Conservation (phyloP, 2,888 invertebrate genomes). For the Cataglyphis rosenhaueri region DNA sequence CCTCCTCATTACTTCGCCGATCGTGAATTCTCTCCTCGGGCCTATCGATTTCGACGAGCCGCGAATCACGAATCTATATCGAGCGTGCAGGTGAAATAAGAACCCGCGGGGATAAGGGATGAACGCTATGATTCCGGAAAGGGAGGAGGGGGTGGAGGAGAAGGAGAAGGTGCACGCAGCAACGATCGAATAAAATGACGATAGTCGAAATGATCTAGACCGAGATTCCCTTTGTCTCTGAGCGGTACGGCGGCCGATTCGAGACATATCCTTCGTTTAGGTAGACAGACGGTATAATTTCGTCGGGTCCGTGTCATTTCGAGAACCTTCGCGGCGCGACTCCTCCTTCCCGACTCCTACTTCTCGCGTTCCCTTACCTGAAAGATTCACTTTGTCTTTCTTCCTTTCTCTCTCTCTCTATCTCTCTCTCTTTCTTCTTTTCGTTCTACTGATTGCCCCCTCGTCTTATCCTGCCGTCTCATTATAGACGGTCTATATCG, state of each 20-base stretch:
- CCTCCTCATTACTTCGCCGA: neutral
- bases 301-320: constrained; percentile 81
- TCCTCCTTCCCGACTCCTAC: constrained; percentile 63
- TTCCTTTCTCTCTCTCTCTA: neutral
- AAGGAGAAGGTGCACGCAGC: neutral
- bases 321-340: constrained; percentile 64
- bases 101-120: constrained; percentile 40
- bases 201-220: constrained; percentile 37
- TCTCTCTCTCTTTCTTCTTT: neutral
- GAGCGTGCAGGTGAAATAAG: constrained; percentile 45
- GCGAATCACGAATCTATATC: constrained; percentile 54
- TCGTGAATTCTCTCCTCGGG: constrained; percentile 1
- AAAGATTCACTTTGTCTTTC: constrained; percentile 31
- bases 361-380: constrained; percentile 63
- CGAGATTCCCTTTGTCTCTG: constrained; percentile 64
- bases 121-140: neutral
- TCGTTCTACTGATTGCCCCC: constrained; percentile 6
- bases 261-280: constrained; percentile 65
- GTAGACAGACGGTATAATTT: constrained; percentile 80
- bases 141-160: neutral
- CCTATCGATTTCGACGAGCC: constrained; percentile 45
- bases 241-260: constrained; percentile 48
- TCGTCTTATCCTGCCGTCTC: constrained; percentile 32
- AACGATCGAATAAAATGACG: constrained; percentile 50
- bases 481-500: constrained; percentile 63